Evolutionary conservation across 2,797 vertebrate species (phyloP).

Genomic region (Acanthiza pusilla): DNA sequence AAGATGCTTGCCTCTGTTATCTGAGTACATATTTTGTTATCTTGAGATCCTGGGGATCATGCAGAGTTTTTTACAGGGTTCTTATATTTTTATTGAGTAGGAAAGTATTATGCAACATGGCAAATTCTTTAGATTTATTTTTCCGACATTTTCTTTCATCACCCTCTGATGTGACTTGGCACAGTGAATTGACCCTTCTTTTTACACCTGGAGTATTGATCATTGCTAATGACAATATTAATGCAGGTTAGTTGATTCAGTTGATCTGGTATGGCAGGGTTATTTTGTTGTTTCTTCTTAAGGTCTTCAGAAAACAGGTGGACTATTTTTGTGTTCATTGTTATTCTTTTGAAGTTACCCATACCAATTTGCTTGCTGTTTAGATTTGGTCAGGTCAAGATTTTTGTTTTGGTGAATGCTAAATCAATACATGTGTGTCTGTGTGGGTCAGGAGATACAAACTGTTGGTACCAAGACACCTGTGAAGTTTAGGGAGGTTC

Average conservation of each 20-base stretch:
- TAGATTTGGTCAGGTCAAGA: neutral
- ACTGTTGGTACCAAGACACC: neutral
- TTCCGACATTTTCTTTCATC: neutral
- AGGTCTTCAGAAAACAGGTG: neutral
- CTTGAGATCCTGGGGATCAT: neutral
- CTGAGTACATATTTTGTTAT: neutral
- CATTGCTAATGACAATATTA: neutral
- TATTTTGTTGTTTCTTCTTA: neutral
- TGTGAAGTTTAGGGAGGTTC: neutral
- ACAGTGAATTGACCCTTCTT: neutral
- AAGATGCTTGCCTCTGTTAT: neutral
- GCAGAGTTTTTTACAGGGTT: neutral
- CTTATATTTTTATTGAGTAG: neutral
- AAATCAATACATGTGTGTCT: neutral
- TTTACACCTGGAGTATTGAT: neutral
- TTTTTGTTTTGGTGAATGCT: neutral
- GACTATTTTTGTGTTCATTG: neutral
- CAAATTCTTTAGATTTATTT: neutral
- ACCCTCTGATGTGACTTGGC: neutral
- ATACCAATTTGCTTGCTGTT: neutral
- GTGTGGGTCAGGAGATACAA: neutral
- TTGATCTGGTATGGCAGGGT: neutral
- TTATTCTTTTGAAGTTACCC: neutral
- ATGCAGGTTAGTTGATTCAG: neutral
- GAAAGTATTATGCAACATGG: neutral